A percentile compares a stretch with the other conserved stretches of the same genome.
Conservation (phyloP, 2,113 vertebrate genomes). For the Atherinomorus stipes region DNA sequence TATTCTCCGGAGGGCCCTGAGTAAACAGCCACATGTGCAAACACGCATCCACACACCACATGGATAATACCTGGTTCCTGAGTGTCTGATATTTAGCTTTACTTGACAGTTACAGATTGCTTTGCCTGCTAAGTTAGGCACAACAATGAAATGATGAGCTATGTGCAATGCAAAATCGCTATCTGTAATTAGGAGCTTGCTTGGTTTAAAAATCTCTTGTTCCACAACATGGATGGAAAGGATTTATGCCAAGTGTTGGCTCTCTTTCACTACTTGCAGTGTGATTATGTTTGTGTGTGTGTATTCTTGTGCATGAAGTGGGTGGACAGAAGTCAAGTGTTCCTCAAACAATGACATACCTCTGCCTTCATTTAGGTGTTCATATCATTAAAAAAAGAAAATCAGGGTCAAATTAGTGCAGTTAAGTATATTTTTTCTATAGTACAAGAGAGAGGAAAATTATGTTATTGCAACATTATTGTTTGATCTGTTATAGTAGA, state of each 20-base stretch:
- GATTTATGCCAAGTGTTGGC: slow-evolving; percentile 28
- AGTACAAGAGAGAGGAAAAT: not conserved
- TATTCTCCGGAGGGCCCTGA: slow-evolving; percentile 64
- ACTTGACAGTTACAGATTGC: slow-evolving; percentile 8
- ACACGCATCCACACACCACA: slow-evolving; percentile 11
- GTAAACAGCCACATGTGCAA: slow-evolving; percentile 61
- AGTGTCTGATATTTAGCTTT: slow-evolving; percentile 38
- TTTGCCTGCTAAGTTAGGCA: not conserved
- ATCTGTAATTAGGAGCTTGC: slow-evolving; percentile 50
- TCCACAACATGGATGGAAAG: slow-evolving; percentile 32
- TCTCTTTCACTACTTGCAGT: slow-evolving; percentile 41
- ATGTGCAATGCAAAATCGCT: slow-evolving; percentile 6
- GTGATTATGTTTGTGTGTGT: slow-evolving; percentile 39
- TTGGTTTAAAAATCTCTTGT: slow-evolving; percentile 39
- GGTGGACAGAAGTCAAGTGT: not conserved
- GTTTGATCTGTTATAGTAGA: not conserved
- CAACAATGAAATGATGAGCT: slow-evolving; percentile 1
- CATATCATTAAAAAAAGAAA: not conserved
- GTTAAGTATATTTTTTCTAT: not conserved
- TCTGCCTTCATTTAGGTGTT: slow-evolving; percentile 22
- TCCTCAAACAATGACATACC: not conserved
- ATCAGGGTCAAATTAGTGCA: not conserved
- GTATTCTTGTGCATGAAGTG: not conserved
- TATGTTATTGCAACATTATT: not conserved
- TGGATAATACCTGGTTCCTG: slow-evolving; percentile 33